Base-by-base conservation (phyloP, 2,888 invertebrate species). In the Onchidella celtica region DNA sequence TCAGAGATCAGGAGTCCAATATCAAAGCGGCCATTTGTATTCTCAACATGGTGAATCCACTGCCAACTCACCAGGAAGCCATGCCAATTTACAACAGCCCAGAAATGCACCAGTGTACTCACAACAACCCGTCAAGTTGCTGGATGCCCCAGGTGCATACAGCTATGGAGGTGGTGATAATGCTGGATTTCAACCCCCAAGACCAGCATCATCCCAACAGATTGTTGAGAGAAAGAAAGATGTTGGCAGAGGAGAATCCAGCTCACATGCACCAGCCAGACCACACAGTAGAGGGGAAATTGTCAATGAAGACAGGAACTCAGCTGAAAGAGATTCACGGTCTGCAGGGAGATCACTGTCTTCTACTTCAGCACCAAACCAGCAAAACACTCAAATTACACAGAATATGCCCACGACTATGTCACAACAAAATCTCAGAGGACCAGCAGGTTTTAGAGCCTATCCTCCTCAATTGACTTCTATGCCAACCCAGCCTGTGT, bases 391-490 rank as follows among this genome's bases (percentile, higher is more conserved):
- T 57, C 76, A 63, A n/a, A 11, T 55, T 14, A n/a, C 32, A 27
- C 66, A 65, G n/a, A 55, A 61, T 47, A 21, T 47, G 2, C 55
- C 32, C 2, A 21, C 24, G 55, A 55, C 34, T 24, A 55, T 40
- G 55, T 68, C 77, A 9, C 47, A 47, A 11, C 68, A 66, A n/a
- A 77, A 77, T 36, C 6, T 36, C 0, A 66, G 59, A 24, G 78
- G 78, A 2, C 57, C 69, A 29, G 59, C 68, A 34, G 81, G 74
- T 14, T 81, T 81, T 59, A 74, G 81, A 68, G 81, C 81, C 6
- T 81, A 81, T 47, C 81, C 81, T 32, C 81, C 81, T 9, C 79
- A 79, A 55, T 47, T 72, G 17, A 47, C 40, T 21, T 72, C 72
- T 11, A 32, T 73, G 73, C 79, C 79, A 40, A 57, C 14, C 24